Base-by-base conservation (phyloP, 2,888 invertebrate species). In the Tromatobia lineatoria region DNA sequence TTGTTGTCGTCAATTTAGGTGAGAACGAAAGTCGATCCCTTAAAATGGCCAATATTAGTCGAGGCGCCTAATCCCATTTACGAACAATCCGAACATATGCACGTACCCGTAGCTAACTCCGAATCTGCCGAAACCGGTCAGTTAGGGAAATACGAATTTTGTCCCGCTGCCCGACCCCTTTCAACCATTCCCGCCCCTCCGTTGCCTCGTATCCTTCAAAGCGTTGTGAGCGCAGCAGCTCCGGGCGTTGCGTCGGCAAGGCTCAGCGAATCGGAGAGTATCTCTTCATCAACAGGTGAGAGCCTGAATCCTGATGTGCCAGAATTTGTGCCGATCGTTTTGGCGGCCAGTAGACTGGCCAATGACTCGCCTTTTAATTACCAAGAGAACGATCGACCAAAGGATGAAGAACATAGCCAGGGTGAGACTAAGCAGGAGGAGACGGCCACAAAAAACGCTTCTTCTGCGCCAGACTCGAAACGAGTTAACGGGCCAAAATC, bases 21-120 rank as follows among this genome's bases (percentile, higher is more conserved):
- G 71, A 96, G 99, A 90, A 97, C 98, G 73, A 96, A 96, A 87
- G 95, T 96, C 87, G 96, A 98, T 90, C 98, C 99, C 1, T 95
- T 95, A 13, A 96, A 96, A 92, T 99, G 99, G 99, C 99, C 99
- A 38, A 96, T 98, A 59, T 94, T 95, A 15, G 97, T 97, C 92
- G 94, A 95, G 52, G 73, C 88, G 18, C 83, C 86, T 67, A 90
- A 90, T 86, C 88, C 89, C 3, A 66, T 88, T 6, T 88, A 84
- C 67, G 88, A 90, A 47, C 76, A 78, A 73, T 70, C 76, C n/a
- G 87, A 76, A 45, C 79, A 64, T 66, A 67, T 94, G 94, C 2
- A 90, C 94, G 83, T 94, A 94, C 10, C 80, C 80, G 13, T 66
- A 64, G 42, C 81, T 38, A 73, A 85, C 38, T 83, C 85, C 67